Percentiles rank a stretch among this genome's conserved stretches.
These are phyloP conservation scores for Pandion haliaetus DNA, from an alignment of 2,113 vertebrate genomes.

Conservation along the genomic window DNA sequence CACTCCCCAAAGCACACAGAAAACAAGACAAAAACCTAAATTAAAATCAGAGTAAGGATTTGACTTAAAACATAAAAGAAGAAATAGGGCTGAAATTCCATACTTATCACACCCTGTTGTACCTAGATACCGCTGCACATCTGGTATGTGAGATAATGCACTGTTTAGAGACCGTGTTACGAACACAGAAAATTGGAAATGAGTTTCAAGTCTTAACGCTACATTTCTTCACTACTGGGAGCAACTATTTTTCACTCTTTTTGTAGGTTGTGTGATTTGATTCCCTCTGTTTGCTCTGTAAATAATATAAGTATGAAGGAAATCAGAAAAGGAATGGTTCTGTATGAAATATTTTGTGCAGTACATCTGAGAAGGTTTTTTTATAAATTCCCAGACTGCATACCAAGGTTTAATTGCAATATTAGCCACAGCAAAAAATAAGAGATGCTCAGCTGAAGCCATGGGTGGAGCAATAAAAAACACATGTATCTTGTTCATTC, in stretches of 20 bases:
- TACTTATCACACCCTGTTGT: not conserved
- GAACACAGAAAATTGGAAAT: conserved; percentile 10
- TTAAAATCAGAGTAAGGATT: not conserved
- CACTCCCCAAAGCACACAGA: not conserved
- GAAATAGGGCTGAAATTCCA: conserved; percentile 27
- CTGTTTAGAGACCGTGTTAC: not conserved
- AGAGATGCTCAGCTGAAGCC: not conserved
- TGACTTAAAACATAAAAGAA: conserved; percentile 33
- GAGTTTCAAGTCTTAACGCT: conserved; percentile 9
- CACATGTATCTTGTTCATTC: not conserved
- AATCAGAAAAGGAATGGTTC: conserved; percentile 3
- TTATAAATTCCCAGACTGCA: not conserved
- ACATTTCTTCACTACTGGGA: conserved; percentile 52
- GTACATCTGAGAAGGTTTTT: not conserved
- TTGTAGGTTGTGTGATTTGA: conserved; percentile 45
- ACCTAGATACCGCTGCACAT: conserved; percentile 30
- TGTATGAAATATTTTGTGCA: conserved; percentile 37
- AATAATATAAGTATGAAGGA: conserved; percentile 34
- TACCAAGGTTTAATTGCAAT: not conserved
- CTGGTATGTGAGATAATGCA: conserved; percentile 33
- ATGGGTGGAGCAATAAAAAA: not conserved
- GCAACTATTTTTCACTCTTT: not conserved
- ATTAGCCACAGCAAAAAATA: not conserved
- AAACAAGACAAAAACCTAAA: not conserved
- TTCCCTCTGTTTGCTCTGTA: conserved; percentile 55